Base-by-base conservation (phyloP, 2,797 vertebrate species). In the Chromobotia macracanthus region DNA sequence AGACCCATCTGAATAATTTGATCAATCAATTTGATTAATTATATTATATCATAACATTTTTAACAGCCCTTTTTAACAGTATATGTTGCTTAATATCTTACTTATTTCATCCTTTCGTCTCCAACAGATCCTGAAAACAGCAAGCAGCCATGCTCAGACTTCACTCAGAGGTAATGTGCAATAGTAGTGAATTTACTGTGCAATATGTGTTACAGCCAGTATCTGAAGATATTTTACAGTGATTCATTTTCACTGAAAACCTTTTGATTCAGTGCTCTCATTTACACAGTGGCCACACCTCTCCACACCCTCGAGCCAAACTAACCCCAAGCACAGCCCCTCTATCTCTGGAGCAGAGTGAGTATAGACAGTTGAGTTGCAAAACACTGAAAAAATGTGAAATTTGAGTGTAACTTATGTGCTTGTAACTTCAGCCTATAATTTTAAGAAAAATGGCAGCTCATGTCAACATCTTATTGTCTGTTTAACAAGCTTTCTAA, bases 261-360 rank as follows among this genome's bases (percentile, higher is more conserved):
- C 31, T 1, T 53, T 86, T 16, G 66, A 75, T 60, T 9, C 12
- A 16, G 16, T 60, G n/a, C 19, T 48, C 61, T 70, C 38, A n/a
- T 75, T 19, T 44, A 44, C 18, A 1, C 83, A 92, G 91, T 0
- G 83, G 82, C 58, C 67, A 74, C 56, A 85, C 75, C 0, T 23
- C 83, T 46, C 74, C 85, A 1, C 79, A 78, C 8, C 84, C 82
- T 6, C 86, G 86, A 81, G 86, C 86, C 13, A 91, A 88, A 79
- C 84, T 72, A 0, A 77, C 83, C 0, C 60, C 86, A 0, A 82
- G 78, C 70, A 90, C 90, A 86, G 55, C 87, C 0, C 83, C 89
- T 3, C 90, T 95, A 6, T 92, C 93, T 44, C 84, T 92, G 83
- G 93, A 94, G 87, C 94, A 94, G 84, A 89, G 94, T 95, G 71